Percentiles rank a stretch among this genome's conserved stretches.
phyloP scores from a whole-genome alignment of 2,797 vertebrate genomes.

The Buphagus erythrorhynchus region DNA sequence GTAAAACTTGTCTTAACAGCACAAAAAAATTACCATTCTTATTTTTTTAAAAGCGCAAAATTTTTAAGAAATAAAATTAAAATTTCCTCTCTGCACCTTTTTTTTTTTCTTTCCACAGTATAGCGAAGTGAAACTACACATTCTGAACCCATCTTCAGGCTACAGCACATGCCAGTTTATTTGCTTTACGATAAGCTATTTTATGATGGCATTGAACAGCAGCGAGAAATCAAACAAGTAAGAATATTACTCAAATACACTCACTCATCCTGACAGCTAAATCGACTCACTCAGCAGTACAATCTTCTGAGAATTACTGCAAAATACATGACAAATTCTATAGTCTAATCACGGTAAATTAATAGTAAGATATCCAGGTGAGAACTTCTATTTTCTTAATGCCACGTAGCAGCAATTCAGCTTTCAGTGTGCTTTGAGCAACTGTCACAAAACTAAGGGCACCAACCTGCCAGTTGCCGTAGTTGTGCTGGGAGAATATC shows the following conservation, averaged over 20 bases:
- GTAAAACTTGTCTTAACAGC: background rate
- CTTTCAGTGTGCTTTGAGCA: background rate
- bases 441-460: background rate
- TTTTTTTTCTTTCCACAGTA: background rate
- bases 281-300: background rate
- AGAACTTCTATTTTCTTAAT: background rate
- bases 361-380: background rate
- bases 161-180: background rate
- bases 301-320: background rate
- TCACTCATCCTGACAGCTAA: background rate
- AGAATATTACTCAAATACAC: background rate
- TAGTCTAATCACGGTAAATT: background rate
- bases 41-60: rapidly evolving
- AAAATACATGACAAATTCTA: background rate
- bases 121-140: background rate
- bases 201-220: background rate
- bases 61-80: background rate
- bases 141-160: background rate
- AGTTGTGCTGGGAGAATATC: background rate
- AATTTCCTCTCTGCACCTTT: rapidly evolving
- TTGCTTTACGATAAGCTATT: background rate
- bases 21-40: background rate
- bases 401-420: background rate
- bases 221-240: conserved; percentile 9
- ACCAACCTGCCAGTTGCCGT: background rate